Percentiles rank a stretch among this genome's conserved stretches.
Conservation (phyloP, 2,888 invertebrate genomes). For the Paralinhomoeus sp. region DNA sequence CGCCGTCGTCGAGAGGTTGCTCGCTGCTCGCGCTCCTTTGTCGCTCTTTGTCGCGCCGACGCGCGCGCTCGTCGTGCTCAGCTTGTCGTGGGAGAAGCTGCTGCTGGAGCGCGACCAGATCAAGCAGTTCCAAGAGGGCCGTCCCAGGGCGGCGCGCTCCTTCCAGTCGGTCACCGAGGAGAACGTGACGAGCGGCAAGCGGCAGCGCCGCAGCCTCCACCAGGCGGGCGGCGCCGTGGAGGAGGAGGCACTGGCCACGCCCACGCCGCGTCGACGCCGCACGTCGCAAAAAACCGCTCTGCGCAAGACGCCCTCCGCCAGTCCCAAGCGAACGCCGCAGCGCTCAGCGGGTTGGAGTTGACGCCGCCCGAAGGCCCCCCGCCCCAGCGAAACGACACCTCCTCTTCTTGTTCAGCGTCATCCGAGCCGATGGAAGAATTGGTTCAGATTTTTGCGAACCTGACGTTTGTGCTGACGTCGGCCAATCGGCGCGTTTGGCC, state of each 20-base stretch:
- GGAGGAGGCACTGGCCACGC: not conserved
- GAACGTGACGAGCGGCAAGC: not conserved
- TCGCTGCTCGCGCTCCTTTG: too few relatives aligned
- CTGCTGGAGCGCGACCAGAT: slow-evolving; percentile 5
- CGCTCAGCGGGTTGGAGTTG: too few relatives aligned
- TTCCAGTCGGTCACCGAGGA: too few relatives aligned
- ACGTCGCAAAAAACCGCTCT: too few relatives aligned
- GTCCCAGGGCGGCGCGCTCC: too few relatives aligned
- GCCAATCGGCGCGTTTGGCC: slow-evolving; percentile 8
- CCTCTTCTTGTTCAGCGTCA: too few relatives aligned
- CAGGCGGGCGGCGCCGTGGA: not conserved
- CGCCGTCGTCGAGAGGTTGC: slow-evolving; percentile 8
- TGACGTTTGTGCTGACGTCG: slow-evolving; percentile 19
- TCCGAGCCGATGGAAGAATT: too few relatives aligned
- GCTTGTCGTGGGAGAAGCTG: slow-evolving; percentile 5
- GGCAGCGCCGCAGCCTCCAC: not conserved
- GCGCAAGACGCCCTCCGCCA: too few relatives aligned
- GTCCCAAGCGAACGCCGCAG: too few relatives aligned
- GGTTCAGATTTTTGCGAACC: slow-evolving; percentile 11
- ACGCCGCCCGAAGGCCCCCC: too few relatives aligned
- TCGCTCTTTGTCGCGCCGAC: too few relatives aligned
- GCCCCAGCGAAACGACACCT: too few relatives aligned
- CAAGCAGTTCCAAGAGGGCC: slow-evolving; percentile 1
- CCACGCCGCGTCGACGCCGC: not conserved
- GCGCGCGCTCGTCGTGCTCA: not conserved